phyloP scores from a whole-genome alignment of 92 coral and sea anemone species.

The Pocillopora grandis region DNA sequence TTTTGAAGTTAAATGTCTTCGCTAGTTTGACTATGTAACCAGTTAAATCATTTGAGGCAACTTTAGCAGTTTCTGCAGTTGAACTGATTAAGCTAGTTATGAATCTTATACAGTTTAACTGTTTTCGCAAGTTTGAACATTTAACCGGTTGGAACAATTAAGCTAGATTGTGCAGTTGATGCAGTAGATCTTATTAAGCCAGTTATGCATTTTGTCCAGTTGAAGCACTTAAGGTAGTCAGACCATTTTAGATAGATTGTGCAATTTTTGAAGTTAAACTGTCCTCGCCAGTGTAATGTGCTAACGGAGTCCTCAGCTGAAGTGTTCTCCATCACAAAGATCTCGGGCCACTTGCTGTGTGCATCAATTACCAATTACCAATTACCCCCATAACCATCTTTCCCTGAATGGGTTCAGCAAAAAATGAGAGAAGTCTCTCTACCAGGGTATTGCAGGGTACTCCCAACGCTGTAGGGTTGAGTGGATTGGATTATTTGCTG shows the following conservation, averaged over 20 bases:
- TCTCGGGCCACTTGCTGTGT: conserved; percentile 57
- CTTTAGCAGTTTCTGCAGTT: no score
- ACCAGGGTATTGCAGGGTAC: conserved; percentile 18
- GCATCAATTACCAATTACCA: conserved; percentile 65
- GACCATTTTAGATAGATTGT: background rate
- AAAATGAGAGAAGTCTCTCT: background rate
- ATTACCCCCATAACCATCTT: conserved; percentile 24
- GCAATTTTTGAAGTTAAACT: background rate
- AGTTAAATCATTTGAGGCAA: no score
- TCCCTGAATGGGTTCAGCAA: conserved; percentile 38
- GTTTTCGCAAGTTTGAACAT: no score
- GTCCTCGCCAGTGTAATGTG: conserved; percentile 19
- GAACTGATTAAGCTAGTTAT: no score
- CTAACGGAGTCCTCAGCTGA: conserved; percentile 40
- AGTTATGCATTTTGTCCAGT: background rate
- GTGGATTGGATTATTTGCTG: background rate
- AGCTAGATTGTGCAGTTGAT: no score
- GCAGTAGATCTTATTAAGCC: no score
- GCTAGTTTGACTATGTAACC: no score
- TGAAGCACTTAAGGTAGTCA: background rate
- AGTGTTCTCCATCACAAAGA: conserved; percentile 32
- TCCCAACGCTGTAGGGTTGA: background rate
- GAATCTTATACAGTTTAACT: no score
- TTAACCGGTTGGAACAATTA: no score
- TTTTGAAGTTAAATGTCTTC: no score